These are phyloP conservation scores for Listronotus oregonensis DNA, from an alignment of 1,140 invertebrate species.

Conservation along the genomic window DNA sequence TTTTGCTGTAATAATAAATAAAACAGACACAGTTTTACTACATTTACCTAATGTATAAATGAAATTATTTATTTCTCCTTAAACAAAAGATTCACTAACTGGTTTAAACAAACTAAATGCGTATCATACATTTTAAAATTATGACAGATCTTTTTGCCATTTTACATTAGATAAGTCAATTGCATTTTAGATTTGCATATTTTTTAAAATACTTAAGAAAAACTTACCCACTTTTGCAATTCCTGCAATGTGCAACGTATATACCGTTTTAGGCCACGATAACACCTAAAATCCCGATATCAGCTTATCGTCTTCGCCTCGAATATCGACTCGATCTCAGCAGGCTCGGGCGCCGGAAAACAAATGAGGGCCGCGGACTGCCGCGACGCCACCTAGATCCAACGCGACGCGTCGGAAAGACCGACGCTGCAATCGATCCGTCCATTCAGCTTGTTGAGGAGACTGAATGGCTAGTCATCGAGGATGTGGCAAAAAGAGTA, in stretches of 20 bases:
- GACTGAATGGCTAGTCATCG: slow-evolving; percentile 13
- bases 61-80: no score
- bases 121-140: no score
- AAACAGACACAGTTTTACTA: no score
- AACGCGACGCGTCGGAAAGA: slow-evolving; percentile 4
- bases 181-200: no score
- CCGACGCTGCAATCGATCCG: slow-evolving; percentile 16
- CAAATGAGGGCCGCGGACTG: slow-evolving; percentile 22
- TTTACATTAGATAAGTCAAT: no score
- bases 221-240: no score
- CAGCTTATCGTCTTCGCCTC: background rate
- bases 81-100: no score
- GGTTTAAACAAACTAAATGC: no score
- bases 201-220: no score
- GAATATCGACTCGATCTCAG: slow-evolving; percentile 3
- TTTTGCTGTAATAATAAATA: no score
- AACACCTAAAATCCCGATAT: background rate
- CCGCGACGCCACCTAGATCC: slow-evolving; percentile 18
- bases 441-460: slow-evolving; percentile 4
- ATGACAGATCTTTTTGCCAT: no score
- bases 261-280: background rate
- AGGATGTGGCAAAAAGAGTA: background rate
- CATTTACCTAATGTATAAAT: no score
- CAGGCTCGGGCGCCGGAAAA: slow-evolving; percentile 19
- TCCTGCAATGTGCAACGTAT: background rate